Evolutionary conservation across 2,113 vertebrate genomes (phyloP), one percentile per base, ranked within the genome.

Genomic region (Gallinago undulata): DNA sequence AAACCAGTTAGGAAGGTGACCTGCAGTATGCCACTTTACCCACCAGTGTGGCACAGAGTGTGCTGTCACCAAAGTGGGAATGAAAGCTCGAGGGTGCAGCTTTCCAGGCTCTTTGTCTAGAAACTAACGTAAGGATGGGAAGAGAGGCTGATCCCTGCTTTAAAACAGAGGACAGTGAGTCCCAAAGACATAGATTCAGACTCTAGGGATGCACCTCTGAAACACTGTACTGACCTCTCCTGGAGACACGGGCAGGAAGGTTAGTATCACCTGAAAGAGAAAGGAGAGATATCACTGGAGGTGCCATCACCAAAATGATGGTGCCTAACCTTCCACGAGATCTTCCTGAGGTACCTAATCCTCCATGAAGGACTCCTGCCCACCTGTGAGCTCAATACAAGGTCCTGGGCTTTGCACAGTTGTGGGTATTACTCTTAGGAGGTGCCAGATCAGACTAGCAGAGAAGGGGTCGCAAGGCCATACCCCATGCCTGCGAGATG

Each of bases 211-310:
- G 64, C 37, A 77, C 28, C 50, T 47, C 19, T n/a, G 57, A n/a
- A 66, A 47, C 19, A 31, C 12, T 25, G 19, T 51, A 83, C 59
- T 47, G 23, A 83, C 79, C 85, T 67, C 73, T 9, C 7, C 2
- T 9, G 45, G 13, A 59, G 28, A 1, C 16, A 11, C 0, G 2
- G 13, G 9, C 37, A 11, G 37, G 18, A 41, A 3, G 9, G 37
- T 7, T 15, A 35, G 59, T 16, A 24, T 77, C 78, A 39, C 64
- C 72, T 83, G 51, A 59, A 74, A 80, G 79, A 77, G 43, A 64
- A 51, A 57, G 19, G 43, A 66, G 45, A n/a, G 50, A 45, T 11
- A 27, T 66, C 43, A 57, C 18, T 31, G 28, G 22, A 59, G 51
- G 30, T 7, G 14, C 31, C 51, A 10, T 19, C 47, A n/a, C 45